Base-by-base conservation (phyloP, 2,797 vertebrate species). In the Vespertilio murinus region DNA sequence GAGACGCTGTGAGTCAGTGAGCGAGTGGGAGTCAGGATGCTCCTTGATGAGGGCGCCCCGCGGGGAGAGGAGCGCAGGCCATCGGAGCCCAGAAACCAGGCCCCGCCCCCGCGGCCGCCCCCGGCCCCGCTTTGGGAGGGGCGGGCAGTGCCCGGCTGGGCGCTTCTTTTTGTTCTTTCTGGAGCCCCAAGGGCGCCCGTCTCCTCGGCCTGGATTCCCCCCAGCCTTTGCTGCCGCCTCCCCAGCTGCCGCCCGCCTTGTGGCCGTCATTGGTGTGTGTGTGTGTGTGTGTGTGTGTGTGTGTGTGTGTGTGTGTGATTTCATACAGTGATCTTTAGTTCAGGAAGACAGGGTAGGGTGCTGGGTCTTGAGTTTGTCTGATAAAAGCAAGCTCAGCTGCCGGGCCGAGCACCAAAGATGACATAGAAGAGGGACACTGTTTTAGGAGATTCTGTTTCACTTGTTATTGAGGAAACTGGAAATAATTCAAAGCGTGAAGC, bases 381-480 rank as follows among this genome's bases (percentile, higher is more conserved):
- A 5, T 33, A 61, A 88, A 92, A 92, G 91, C 59, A 18, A 47
- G 6, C 38, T 70, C 67, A 49, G 61, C 52, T 45, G 35, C 33
- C 52, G 45, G 75, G 33, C 18, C 16, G 42, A 45, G 88, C 25
- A 20, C 13, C 5, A 30, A 67, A 70, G 45, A 71, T 30, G 25
- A n/a, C 10, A 8, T 23, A 30, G 83, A 83, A 87, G 38, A 64
- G 52, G 59, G 70, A 61, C 35, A 23, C 49, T 92, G 79, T 89
- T 87, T 82, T 61, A 85, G 33, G 11, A 82, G 85, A 25, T 25
- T 70, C 18, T n/a, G 6, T 52, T 88, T 80, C 78, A 42, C 6
- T 70, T 79, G 78, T 91, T 70, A 49, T 65, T 75, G 75, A 47
- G 89, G 88, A 96, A 88, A 90, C 45, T 8, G 17, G 65, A 87